A percentile compares a stretch with the other conserved stretches of the same genome.
Evolutionary conservation across 2,113 vertebrate genomes (phyloP).

Genomic region (Phoxinus phoxinus): DNA sequence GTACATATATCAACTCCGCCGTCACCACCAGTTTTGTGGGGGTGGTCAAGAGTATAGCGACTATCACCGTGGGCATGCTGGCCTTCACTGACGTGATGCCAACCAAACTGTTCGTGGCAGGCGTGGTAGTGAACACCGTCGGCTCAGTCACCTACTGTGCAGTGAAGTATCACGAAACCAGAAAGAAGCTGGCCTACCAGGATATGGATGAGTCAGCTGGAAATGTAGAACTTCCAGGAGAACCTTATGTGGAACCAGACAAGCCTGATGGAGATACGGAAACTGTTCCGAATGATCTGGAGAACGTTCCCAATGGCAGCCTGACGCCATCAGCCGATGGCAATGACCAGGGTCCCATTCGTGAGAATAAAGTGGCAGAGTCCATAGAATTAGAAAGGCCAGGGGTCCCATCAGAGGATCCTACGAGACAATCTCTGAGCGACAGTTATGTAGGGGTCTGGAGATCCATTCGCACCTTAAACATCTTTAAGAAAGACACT

Average conservation of each 20-base stretch:
- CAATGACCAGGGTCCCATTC: conserved; percentile 26
- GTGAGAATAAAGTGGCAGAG: conserved; percentile 52
- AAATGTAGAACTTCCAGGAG: conserved; percentile 69
- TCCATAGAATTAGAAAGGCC: conserved; percentile 71
- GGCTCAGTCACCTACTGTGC: conserved; percentile 94
- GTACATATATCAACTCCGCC: conserved; percentile 98
- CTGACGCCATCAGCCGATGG: conserved; percentile 27
- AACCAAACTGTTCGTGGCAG: conserved; percentile 89
- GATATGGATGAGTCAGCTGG: conserved; percentile 86
- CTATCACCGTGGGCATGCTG: conserved; percentile 97
- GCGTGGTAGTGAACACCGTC: conserved; percentile 93
- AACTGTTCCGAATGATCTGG: conserved; percentile 34
- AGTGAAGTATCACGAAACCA: conserved; percentile 91
- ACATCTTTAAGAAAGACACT: conserved; percentile 88
- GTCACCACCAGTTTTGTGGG: conserved; percentile 99
- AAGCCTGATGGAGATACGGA: conserved; percentile 59
- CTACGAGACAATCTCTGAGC: conserved; percentile 70
- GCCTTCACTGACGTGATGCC: conserved; percentile 93
- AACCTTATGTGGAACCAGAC: conserved; percentile 52
- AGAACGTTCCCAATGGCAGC: conserved; percentile 49
- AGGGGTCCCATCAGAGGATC: conserved; percentile 60
- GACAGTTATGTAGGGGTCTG: conserved; percentile 88
- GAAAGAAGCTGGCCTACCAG: conserved; percentile 86
- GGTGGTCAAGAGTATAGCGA: conserved; percentile 97
- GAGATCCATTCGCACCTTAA: conserved; percentile 87